Conservation (phyloP, 1,140 invertebrate species). For the Brachionus manjavacas region DNA sequence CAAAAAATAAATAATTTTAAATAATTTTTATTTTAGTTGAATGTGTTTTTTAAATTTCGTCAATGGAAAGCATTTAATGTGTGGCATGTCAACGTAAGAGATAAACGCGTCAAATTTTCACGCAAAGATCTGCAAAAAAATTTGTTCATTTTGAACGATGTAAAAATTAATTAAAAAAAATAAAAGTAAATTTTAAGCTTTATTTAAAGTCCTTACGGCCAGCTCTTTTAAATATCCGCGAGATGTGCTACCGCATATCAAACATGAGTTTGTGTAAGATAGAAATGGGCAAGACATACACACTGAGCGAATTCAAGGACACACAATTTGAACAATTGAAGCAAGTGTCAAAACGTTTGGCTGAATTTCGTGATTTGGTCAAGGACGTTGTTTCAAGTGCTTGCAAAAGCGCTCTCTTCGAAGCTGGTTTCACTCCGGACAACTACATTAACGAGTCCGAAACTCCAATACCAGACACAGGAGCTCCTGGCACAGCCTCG, state of each 20-base stretch:
- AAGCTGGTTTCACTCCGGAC: conserved; percentile 68
- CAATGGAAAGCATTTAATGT: conserved; percentile 76
- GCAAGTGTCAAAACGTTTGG: conserved; percentile 60
- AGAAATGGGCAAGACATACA: conserved; percentile 57
- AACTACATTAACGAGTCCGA: conserved; percentile 59
- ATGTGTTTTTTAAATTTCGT: conserved; percentile 59
- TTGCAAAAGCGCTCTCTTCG: conserved; percentile 68
- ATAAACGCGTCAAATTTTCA: conserved; percentile 64
- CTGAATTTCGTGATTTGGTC: conserved; percentile 63
- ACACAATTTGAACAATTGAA: conserved; percentile 48
- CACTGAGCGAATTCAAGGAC: conserved; percentile 58
- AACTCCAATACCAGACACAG: conserved; percentile 1
- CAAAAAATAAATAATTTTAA: no score
- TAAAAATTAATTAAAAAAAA: conserved; percentile 45
- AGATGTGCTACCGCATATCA: conserved; percentile 64
- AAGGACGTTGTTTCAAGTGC: conserved; percentile 66
- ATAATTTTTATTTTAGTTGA: conserved; percentile 62
- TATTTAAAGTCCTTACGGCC: conserved; percentile 61
- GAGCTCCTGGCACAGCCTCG: conserved; percentile 3
- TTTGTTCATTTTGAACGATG: conserved; percentile 68
- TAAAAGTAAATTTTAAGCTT: neutral
- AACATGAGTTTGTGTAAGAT: conserved; percentile 58
- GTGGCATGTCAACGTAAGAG: conserved; percentile 71
- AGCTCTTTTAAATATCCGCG: conserved; percentile 66
- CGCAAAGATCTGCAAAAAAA: conserved; percentile 64